Conservation (phyloP, 1,140 invertebrate genomes). For the Drosophila lini region DNA sequence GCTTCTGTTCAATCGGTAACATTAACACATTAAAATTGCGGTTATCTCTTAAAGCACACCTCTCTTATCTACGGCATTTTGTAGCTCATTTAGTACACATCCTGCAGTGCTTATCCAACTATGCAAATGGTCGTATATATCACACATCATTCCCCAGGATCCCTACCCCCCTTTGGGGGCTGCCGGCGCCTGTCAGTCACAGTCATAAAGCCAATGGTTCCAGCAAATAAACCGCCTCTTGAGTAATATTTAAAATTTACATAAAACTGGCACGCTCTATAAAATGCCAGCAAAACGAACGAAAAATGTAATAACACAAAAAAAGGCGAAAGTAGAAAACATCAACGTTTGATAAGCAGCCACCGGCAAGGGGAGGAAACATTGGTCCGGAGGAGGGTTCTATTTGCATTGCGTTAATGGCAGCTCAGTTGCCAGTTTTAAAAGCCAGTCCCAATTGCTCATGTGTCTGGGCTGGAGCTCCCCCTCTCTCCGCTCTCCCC, state of each 20-base stretch:
- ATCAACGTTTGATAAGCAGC: constrained; percentile 41
- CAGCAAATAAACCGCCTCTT: constrained; percentile 48
- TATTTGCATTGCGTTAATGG: constrained; percentile 75
- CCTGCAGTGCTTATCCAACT: constrained; percentile 40
- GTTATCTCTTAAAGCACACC: neutral
- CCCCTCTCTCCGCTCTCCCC: too few relatives aligned
- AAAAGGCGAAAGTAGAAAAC: constrained; percentile 23
- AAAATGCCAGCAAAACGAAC: constrained; percentile 46
- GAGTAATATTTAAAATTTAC: constrained; percentile 66
- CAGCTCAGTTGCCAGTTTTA: constrained; percentile 58
- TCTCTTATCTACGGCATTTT: constrained; percentile 25
- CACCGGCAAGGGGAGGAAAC: neutral
- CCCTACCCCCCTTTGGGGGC: neutral
- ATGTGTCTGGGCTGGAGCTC: constrained; percentile 24
- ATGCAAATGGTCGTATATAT: constrained; percentile 42
- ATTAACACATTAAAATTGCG: neutral
- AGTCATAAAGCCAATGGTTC: constrained; percentile 33
- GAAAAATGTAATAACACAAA: constrained; percentile 29
- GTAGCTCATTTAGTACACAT: constrained; percentile 33
- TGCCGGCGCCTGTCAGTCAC: constrained; percentile 19
- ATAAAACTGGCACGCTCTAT: constrained; percentile 73
- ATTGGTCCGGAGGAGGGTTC: constrained; percentile 10
- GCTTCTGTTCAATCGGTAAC: neutral
- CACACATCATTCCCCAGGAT: constrained; percentile 28
- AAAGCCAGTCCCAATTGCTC: constrained; percentile 59